Evolutionary conservation across 2,888 invertebrate species (phyloP), one percentile per base, ranked within the genome.

Genomic region (Laspeyria flexula): DNA sequence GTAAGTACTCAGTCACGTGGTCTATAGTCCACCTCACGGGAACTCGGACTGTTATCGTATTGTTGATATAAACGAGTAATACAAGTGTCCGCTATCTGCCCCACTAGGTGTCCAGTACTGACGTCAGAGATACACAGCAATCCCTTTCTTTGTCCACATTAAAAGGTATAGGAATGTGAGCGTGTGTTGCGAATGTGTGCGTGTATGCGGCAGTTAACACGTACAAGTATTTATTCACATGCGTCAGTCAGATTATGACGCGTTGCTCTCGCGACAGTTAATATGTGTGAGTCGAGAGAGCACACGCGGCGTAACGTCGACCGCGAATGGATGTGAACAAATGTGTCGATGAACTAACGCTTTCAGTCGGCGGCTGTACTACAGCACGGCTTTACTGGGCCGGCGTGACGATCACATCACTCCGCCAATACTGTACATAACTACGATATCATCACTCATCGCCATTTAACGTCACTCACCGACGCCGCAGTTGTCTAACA

Each of bases 121-220:
- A 92, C 83, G 89, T 88, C 90, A 90, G 90, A 90, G 89, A 88
- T 87, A 88, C 85, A 87, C 88, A 80, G 86, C 89, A 88, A 88
- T 89, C 88, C 79, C 86, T 90, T 90, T 86, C 85, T 88, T 87
- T 87, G 84, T 85, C 89, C 90, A 84, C 90, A 88, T 73, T 81
- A 81, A 87, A 90, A 92, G 91, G 91, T 92, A 92, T 88, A 91
- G 88, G 90, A 90, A 88, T 90, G 88, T 87, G 80, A 83, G 90
- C 84, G 90, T 88, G 84, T 85, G 84, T 86, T 87, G 83, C 83
- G 79, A 82, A 81, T 87, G 88, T 87, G 88, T 87, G 88, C 79
- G 86, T 85, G 82, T 71, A 65, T 80, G 78, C 80, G 73, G 74
- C 70, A 71, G 68, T 68, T 77, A 75, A 78, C 77, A 66, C 67